Evolutionary conservation across 23 tunicate species (phyloP).

Genomic region (Trididemnum miniatum): DNA sequence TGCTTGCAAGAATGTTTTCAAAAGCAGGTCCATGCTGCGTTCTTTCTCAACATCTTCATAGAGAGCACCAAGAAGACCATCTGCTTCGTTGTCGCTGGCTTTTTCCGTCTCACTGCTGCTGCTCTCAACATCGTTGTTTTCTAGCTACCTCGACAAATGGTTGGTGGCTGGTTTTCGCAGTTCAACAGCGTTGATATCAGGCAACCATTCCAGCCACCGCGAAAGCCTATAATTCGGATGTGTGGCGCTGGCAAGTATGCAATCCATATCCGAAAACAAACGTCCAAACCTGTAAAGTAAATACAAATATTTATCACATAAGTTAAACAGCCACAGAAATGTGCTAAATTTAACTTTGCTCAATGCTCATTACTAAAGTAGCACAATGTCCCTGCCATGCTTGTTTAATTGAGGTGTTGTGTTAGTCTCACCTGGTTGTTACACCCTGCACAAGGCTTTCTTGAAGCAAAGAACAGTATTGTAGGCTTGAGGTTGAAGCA

Average conservation of each 20-base stretch:
- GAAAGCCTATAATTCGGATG: constrained; percentile 6
- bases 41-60: constrained; percentile 1
- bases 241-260: constrained; percentile 20
- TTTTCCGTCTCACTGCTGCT: not conserved
- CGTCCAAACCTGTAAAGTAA: constrained; percentile 18
- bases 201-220: constrained; percentile 25
- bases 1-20: not conserved
- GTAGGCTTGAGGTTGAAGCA: not conserved
- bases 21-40: not conserved
- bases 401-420: not conserved
- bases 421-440: not conserved
- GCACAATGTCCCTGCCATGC: not conserved
- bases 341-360: not conserved
- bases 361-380: not conserved
- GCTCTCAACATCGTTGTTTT: constrained; percentile 13
- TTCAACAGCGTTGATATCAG: constrained; percentile 8
- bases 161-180: constrained; percentile 7
- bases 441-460: constrained; percentile 23
- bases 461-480: constrained; percentile 22
- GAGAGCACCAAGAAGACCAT: not conserved
- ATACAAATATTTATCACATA: constrained; percentile 1
- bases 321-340: not conserved
- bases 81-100: constrained; percentile 1
- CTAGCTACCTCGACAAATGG: constrained; percentile 3
- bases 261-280: constrained; percentile 7